These are phyloP conservation scores for Lepidocolaptes lacrymiger DNA, from an alignment of 2,797 vertebrate species.

Conservation along the genomic window DNA sequence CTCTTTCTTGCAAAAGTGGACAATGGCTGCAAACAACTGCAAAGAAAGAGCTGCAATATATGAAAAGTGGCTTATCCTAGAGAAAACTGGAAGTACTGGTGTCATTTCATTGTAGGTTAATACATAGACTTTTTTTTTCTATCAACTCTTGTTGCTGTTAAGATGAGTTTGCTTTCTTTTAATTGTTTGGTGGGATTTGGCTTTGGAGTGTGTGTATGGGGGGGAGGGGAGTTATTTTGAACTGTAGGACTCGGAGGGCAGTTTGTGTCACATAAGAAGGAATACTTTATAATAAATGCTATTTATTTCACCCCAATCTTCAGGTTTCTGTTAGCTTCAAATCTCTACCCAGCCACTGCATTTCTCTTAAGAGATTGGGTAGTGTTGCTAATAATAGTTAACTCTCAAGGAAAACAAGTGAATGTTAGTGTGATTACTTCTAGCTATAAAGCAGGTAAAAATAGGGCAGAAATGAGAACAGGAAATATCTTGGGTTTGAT, in stretches of 20 bases:
- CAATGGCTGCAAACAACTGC: background rate
- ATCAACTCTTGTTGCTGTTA: slow-evolving; percentile 33
- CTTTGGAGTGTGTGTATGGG: slow-evolving; percentile 36
- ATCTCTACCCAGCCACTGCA: slow-evolving; percentile 1
- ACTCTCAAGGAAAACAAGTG: slow-evolving; percentile 2
- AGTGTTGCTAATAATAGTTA: slow-evolving; percentile 27
- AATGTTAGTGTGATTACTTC: background rate
- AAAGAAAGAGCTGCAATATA: background rate
- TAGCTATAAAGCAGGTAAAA: slow-evolving; percentile 27
- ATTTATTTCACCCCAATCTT: slow-evolving; percentile 50
- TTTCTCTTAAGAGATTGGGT: slow-evolving; percentile 52
- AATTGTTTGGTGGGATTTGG: slow-evolving; percentile 27
- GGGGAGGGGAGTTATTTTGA: background rate
- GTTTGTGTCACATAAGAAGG: slow-evolving; percentile 29
- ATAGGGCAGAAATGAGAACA: slow-evolving; percentile 37
- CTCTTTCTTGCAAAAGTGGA: slow-evolving; percentile 8
- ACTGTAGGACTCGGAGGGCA: slow-evolving; percentile 17
- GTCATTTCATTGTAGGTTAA: slow-evolving; percentile 13
- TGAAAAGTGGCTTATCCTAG: background rate
- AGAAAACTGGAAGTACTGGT: slow-evolving; percentile 34
- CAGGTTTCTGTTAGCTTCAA: slow-evolving; percentile 57
- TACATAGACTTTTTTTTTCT: background rate
- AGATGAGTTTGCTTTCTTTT: slow-evolving; percentile 25
- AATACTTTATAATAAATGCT: slow-evolving; percentile 59
- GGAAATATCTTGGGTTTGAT: background rate